phyloP scores from a whole-genome alignment of 2,113 vertebrate species.

The Ameiurus melas region DNA sequence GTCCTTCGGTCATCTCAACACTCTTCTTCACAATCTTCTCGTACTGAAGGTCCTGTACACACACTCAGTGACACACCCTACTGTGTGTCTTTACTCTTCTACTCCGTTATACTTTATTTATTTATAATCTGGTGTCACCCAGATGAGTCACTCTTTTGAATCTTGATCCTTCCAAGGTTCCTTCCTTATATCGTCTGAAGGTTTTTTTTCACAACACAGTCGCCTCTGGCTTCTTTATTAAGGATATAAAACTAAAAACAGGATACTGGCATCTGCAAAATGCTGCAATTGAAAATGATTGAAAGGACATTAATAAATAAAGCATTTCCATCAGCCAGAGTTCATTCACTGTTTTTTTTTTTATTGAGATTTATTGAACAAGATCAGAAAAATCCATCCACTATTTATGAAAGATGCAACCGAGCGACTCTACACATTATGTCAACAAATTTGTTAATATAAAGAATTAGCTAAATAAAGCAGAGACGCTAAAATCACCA shows the following conservation, averaged over 20 bases:
- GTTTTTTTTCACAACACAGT: too few species aligned
- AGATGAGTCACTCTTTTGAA: not conserved
- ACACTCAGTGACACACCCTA: not conserved
- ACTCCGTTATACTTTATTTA: not conserved
- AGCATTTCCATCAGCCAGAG: not conserved
- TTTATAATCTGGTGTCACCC: not conserved
- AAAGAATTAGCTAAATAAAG: slow-evolving; percentile 13
- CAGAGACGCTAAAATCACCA: not conserved
- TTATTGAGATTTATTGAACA: slow-evolving; percentile 33
- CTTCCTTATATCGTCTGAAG: not conserved
- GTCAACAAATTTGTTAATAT: not conserved
- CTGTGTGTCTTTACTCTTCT: not conserved
- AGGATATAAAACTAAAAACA: not conserved
- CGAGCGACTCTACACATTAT: slow-evolving; percentile 10
- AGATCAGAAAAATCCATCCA: slow-evolving; percentile 26
- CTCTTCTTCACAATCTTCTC: not conserved
- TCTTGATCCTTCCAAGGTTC: not conserved
- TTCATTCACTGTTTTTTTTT: not conserved
- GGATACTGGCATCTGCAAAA: not conserved
- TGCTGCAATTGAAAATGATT: not conserved
- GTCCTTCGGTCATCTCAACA: not conserved
- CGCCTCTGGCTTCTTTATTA: too few species aligned
- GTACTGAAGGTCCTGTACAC: not conserved
- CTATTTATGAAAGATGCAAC: slow-evolving; percentile 24
- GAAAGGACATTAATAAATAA: not conserved